phyloP scores from a whole-genome alignment of 2,113 vertebrate genomes.

The Indri indri region DNA sequence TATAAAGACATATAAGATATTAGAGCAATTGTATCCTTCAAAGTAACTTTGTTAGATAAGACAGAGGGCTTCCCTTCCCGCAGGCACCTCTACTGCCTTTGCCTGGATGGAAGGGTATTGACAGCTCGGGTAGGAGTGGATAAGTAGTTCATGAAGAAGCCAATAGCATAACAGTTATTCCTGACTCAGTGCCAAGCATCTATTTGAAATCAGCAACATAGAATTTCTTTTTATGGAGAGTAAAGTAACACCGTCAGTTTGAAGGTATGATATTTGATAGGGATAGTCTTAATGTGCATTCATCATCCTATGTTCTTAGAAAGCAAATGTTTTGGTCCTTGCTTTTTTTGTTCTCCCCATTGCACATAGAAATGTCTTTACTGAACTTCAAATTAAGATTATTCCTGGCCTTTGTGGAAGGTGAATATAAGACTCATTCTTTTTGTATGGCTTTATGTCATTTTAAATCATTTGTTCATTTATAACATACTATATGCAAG shows the following conservation, averaged over 20 bases:
- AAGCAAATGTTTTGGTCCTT: not conserved
- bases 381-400: not conserved
- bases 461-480: not conserved
- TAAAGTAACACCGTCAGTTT: not conserved
- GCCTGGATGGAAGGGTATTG: not conserved
- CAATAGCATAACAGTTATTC: not conserved
- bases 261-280: not conserved
- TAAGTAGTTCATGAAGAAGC: not conserved
- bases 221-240: not conserved
- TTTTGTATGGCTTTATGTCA: not conserved
- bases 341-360: not conserved
- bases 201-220: not conserved
- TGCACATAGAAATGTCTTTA: not conserved
- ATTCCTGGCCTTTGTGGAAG: not conserved
- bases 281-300: not conserved
- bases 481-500: not conserved
- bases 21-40: not conserved
- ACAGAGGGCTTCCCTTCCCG: not conserved
- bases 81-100: not conserved
- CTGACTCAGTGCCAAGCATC: not conserved
- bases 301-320: not conserved
- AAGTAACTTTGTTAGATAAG: not conserved
- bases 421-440: not conserved
- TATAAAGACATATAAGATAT: not conserved
- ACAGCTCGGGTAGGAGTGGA: not conserved